A percentile compares a stretch with the other conserved stretches of the same genome.
Evolutionary conservation across 2,888 invertebrate species (phyloP).

Genomic region (Acrobasis suavella): DNA sequence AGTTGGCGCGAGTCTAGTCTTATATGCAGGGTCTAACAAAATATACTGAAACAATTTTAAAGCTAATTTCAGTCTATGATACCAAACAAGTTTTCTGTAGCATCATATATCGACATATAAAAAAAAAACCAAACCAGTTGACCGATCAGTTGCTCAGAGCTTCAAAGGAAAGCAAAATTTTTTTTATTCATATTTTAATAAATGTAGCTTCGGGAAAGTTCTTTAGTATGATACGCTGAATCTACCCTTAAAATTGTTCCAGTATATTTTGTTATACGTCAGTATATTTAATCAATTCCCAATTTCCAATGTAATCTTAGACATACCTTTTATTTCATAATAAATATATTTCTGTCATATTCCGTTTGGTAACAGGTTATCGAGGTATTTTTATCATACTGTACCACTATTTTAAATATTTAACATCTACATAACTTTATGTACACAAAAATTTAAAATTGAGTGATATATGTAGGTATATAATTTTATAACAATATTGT

Average conservation of each 20-base stretch:
- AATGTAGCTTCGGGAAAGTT: too few species aligned
- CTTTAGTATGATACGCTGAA: too few species aligned
- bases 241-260: too few species aligned
- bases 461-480: slow-evolving; percentile 25
- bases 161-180: too few species aligned
- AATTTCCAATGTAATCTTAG: slow-evolving; percentile 21
- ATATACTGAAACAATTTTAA: too few species aligned
- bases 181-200: too few species aligned
- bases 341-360: slow-evolving; percentile 27
- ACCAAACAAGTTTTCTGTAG: too few species aligned
- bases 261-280: too few species aligned
- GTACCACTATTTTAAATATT: slow-evolving; percentile 49
- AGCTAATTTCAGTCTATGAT: too few species aligned
- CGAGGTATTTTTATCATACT: slow-evolving; percentile 60
- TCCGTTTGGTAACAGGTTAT: slow-evolving; percentile 57
- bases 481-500: slow-evolving; percentile 33
- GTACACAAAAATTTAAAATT: slow-evolving; percentile 33
- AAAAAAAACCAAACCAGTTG: too few species aligned
- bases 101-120: too few species aligned
- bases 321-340: slow-evolving; percentile 24
- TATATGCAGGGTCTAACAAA: background rate
- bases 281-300: slow-evolving; percentile 5
- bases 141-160: too few species aligned
- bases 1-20: slow-evolving; percentile 3
- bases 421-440: slow-evolving; percentile 42